A percentile compares a stretch with the other conserved stretches of the same genome.
Conservation (phyloP, 2,113 vertebrate genomes). For the Sigmodon hispidus region DNA sequence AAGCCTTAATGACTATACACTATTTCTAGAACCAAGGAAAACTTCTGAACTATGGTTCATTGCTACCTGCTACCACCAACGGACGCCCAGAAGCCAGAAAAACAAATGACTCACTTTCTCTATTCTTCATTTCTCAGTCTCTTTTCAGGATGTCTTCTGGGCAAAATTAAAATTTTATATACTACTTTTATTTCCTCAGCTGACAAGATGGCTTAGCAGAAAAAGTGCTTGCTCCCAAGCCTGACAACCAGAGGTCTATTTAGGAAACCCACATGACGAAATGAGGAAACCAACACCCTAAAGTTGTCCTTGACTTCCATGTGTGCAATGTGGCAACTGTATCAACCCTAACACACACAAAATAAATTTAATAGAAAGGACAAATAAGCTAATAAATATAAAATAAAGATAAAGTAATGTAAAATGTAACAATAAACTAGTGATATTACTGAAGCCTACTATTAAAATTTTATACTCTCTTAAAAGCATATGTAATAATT, state of each 20-base stretch:
- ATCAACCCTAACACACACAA: not conserved
- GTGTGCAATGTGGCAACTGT: not conserved
- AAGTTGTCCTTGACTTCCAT: not conserved
- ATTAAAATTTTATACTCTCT: not conserved
- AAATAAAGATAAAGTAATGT: not conserved
- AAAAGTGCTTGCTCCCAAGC: not conserved
- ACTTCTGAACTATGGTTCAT: not conserved
- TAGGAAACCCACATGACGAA: too few relatives aligned
- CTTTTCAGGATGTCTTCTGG: not conserved
- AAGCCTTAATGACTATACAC: too few relatives aligned
- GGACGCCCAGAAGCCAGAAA: not conserved
- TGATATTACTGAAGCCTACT: conserved; percentile 10
- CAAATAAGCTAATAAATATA: not conserved
- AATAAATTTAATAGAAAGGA: not conserved
- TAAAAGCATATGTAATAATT: conserved; percentile 9
- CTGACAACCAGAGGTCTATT: too few relatives aligned
- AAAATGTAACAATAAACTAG: conserved; percentile 21
- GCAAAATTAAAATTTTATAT: not conserved
- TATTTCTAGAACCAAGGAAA: not conserved
- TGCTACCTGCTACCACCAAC: not conserved
- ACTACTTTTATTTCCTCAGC: conserved; percentile 21
- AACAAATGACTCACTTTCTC: not conserved
- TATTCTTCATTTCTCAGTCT: not conserved
- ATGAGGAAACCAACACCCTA: not conserved
- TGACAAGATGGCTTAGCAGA: not conserved